phyloP scores from a whole-genome alignment of 1,140 invertebrate genomes.

The Sycobia sp. region DNA sequence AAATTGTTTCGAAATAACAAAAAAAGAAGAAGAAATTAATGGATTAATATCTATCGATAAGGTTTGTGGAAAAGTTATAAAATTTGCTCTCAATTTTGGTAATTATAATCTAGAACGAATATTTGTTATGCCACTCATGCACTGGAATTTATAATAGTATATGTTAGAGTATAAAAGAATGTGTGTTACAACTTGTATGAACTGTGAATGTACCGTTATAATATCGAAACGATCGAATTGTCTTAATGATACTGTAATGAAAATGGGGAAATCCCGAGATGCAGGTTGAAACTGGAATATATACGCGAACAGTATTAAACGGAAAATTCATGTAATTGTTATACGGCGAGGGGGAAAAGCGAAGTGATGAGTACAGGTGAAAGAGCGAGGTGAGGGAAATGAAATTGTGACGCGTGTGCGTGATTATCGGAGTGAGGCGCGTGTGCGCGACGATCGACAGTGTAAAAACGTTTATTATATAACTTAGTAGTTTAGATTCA shows the following conservation, averaged over 20 bases:
- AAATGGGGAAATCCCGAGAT: background rate
- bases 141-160: background rate
- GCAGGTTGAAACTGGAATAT: no score
- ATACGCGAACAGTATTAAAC: no score
- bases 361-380: no score
- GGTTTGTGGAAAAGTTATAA: background rate
- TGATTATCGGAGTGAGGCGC: no score
- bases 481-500: no score
- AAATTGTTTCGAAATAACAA: background rate
- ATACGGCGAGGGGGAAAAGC: no score
- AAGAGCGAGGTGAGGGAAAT: no score
- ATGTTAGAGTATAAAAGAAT: background rate
- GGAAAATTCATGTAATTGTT: no score
- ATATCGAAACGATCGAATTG: background rate
- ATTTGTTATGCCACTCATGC: background rate
- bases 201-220: background rate
- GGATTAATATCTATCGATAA: background rate
- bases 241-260: background rate
- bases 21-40: background rate
- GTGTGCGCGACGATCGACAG: no score
- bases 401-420: no score
- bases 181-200: background rate
- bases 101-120: background rate
- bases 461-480: no score
- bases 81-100: background rate